Base-by-base conservation (phyloP, 2,113 vertebrate species). In the Gila orcuttii region DNA sequence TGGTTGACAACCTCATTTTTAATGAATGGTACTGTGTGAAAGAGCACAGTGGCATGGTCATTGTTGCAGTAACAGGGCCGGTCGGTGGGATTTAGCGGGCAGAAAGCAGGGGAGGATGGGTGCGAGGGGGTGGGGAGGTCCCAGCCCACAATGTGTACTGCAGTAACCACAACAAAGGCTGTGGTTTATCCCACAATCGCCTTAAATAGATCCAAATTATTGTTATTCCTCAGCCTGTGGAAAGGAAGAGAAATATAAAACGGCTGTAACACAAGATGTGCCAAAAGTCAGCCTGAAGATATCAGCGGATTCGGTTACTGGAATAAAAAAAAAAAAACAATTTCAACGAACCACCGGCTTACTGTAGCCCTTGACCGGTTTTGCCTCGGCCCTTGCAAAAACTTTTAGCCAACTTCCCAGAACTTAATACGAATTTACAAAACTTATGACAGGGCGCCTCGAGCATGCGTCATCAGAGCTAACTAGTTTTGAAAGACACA, bases 151-250 rank as follows among this genome's bases (percentile, higher is more conserved):
- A 94, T 96, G 95, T 96, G 95, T 95, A 95, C 94, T 95, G 94
- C 94, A 95, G 92, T 95, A 96, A 97, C 97, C 97, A 97, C 97
- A 98, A 97, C 95, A 97, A 96, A 97, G 95, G 89, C 93, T 96
- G 96, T 94, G 97, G 97, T 97, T 97, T 96, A 94, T 95, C 93
- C 96, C 94, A 95, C 95, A 95, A 94, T 95, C 86, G 93, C 93
- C 94, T 94, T 96, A 96, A 97, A 96, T 95, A 95, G 95, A 94
- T 96, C 95, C 95, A 96, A 96, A 97, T 97, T 96, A 96, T 93
- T 95, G 95, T 95, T 96, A 96, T 96, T 96, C 94, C 96, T 95
- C 95, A 91, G 92, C 92, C 94, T 92, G 92, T 95, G 93, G 93
- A 93, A 96, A 96, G 92, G 92, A 94, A 92, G 91, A 94, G 94